Conservation (phyloP, 2,797 vertebrate genomes). For the Sus cebifrons region DNA sequence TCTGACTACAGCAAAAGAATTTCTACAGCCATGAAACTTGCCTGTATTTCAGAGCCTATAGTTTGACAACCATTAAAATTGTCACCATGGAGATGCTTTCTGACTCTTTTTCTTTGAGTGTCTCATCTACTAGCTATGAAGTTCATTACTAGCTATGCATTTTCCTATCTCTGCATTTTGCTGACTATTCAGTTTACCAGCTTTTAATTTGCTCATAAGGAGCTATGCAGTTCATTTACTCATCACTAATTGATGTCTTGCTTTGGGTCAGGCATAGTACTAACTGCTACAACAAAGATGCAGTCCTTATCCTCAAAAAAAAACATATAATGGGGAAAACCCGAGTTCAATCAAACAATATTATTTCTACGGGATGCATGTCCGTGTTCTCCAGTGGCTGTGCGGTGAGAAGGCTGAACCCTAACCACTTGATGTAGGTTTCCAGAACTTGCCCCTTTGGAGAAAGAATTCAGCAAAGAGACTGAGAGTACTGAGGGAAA, state of each 20-base stretch:
- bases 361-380: not conserved
- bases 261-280: not conserved
- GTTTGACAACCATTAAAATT: not conserved
- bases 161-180: not conserved
- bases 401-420: no score
- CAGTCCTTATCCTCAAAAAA: not conserved
- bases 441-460: no score
- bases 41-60: not conserved
- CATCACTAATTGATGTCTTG: not conserved
- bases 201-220: not conserved
- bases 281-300: not conserved
- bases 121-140: not conserved
- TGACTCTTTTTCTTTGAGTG: not conserved
- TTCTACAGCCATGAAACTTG: not conserved
- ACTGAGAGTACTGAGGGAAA: no score
- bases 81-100: not conserved
- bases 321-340: not conserved
- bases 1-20: slow-evolving; percentile 17
- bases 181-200: not conserved
- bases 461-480: no score
- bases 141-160: not conserved
- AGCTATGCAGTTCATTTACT: not conserved
- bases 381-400: no score
- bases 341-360: not conserved
- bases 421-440: no score